Evolutionary conservation across 2,113 vertebrate genomes (phyloP).

Genomic region (Barnardius zonarius): DNA sequence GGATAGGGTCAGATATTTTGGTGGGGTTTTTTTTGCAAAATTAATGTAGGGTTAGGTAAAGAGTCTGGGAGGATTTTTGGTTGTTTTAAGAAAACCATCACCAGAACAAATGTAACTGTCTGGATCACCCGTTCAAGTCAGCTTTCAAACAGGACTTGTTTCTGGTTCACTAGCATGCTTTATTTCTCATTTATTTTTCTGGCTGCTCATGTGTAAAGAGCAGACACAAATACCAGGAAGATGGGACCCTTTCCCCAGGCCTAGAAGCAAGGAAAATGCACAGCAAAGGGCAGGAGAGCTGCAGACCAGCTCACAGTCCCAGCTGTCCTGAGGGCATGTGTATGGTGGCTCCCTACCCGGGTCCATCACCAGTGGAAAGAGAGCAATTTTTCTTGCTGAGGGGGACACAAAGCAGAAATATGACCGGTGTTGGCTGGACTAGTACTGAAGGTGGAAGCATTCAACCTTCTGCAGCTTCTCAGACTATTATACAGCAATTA

Average conservation of each 20-base stretch:
- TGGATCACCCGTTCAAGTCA: neutral
- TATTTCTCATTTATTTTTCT: conserved; percentile 14
- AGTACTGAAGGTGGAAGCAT: neutral
- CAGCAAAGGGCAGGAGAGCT: neutral
- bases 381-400: neutral
- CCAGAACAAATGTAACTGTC: neutral
- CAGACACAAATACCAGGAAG: neutral
- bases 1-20: neutral
- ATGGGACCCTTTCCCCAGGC: neutral
- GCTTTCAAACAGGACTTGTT: conserved; percentile 5
- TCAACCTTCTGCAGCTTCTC: neutral
- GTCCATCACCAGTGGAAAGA: neutral
- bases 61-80: neutral
- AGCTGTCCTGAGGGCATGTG: fast-evolving
- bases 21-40: neutral
- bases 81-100: neutral
- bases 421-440: neutral
- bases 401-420: neutral
- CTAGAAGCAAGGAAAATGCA: neutral
- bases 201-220: neutral
- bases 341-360: neutral
- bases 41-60: neutral
- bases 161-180: neutral
- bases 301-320: neutral
- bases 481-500: neutral